These are phyloP conservation scores for Cheilosia vernalis DNA, from an alignment of 2,888 invertebrate species.

Conservation along the genomic window DNA sequence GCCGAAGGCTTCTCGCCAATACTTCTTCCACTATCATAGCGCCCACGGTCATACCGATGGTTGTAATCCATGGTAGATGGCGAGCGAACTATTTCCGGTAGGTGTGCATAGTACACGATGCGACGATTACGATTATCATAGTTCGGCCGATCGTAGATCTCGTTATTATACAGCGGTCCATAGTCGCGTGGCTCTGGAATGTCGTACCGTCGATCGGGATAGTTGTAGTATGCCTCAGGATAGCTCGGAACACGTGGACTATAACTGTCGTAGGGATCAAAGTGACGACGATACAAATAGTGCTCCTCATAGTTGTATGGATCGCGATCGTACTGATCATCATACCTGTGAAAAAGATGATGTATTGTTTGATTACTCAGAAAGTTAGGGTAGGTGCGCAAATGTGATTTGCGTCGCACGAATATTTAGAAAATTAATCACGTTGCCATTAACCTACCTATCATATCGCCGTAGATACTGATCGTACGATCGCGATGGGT, in stretches of 20 bases:
- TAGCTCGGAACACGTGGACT: constrained; percentile 81
- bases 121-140: constrained; percentile 80
- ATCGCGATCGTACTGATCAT: constrained; percentile 81
- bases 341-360: constrained; percentile 77
- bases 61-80: constrained; percentile 84
- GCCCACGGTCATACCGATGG: constrained; percentile 78
- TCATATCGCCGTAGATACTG: constrained; percentile 82
- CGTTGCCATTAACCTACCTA: constrained; percentile 77
- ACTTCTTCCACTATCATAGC: constrained; percentile 74
- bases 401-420: not conserved
- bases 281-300: constrained; percentile 81
- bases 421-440: too few relatives aligned
- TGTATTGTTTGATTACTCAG: too few relatives aligned
- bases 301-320: constrained; percentile 81
- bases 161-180: constrained; percentile 79
- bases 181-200: constrained; percentile 81
- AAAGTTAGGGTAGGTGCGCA: too few relatives aligned
- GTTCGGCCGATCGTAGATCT: constrained; percentile 80
- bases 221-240: constrained; percentile 82
- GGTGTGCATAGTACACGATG: constrained; percentile 88
- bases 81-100: constrained; percentile 88
- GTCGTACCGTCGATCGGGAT: constrained; percentile 82
- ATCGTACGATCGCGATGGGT: constrained; percentile 82
- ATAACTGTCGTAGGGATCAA: constrained; percentile 82
- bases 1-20: constrained; percentile 44